Evolutionary conservation across 2,113 vertebrate species (phyloP), one percentile per base, ranked within the genome.

Genomic region (Ibidorhyncha struthersii): DNA sequence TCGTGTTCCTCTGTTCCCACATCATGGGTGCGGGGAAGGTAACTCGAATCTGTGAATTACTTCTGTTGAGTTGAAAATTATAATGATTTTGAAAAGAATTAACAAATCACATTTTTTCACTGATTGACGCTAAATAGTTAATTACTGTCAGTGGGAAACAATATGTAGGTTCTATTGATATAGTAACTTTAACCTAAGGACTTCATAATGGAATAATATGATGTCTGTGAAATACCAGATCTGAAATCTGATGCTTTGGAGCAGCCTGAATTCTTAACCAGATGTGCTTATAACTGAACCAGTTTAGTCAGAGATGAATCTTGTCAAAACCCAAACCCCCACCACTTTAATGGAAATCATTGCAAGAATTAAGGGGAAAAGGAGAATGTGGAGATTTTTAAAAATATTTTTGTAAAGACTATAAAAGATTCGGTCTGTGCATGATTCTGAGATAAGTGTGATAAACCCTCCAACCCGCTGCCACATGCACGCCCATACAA

Each of bases 121-220:
- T 36, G 14, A 80, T 61, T 55, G 61, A 55, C 65, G 50, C 23
- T 18, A 74, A 98, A 97, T 97, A 96, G 92, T 97, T 97, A 94
- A 96, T 97, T 95, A 97, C 77, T 94, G 83, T 96, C 93, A 96
- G 94, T 97, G 94, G 49, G 36, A 97, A 93, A 89, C 95, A 96
- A 96, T 96, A 94, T 92, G 91, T 96, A 94, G 93, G 96, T 93
- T 80, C 97, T 96, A 94, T 95, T 97, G 94, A 79, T 98, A 90
- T 27, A 90, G 79, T 97, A 84, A 82, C 56, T 90, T 76, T 73
- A 76, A 79, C 32, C 27, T 38, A 36, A 72, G 73, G 38, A 38
- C 22, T 82, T 94, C 8, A 7, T 62, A 29, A 79, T 52, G 61
- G 20, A 59, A 36, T 55, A 34, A 47, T 76, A 12, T 1, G 10